Base-by-base conservation (phyloP, 2,113 vertebrate genomes). In the Pollimyrus isidori region DNA sequence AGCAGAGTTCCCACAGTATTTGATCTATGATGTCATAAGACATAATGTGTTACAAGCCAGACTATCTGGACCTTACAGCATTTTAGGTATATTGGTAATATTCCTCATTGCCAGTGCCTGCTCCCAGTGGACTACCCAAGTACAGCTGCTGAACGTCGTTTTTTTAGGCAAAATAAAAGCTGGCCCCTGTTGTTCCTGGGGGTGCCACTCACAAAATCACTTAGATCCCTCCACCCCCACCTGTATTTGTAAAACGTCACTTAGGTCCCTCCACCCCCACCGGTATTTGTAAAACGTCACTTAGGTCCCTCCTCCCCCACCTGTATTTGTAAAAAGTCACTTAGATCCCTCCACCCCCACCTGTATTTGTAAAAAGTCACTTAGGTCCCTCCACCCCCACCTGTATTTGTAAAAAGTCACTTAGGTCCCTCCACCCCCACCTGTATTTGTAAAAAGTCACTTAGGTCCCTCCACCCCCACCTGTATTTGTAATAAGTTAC, bases 21-120 rank as follows among this genome's bases (percentile, higher is more conserved):
- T 69, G 26, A 69, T 69, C 26, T 69, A 69, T 69, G 62, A 26
- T 69, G 62, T 69, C 26, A 69, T 69, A 69, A 69, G 62, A 69
- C 62, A 69, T 30, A 69, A 69, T 69, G 62, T 65, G 62, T 30
- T 69, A 11, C 62, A 69, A 69, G 62, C n/a, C 4, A 13, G 62
- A 69, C 62, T 30, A 26, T 10, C n/a, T 26, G 62, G 62, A 65
- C 62, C 62, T 69, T 69, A 26, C 62, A 69, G 62, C 62, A 30
- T 69, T 65, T 65, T 26, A 65, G 62, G n/a, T 26, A 26, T 26
- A 65, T 65, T 9, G 3, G 58, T 65, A 26, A 65, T 26, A 65
- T 65, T 65, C 62, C 9, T 65, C n/a, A 65, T 65, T 30, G 21
- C 9, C 62, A 30, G 9, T 69, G 58, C 58, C n/a, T 65, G 58